Evolutionary conservation across 1,140 invertebrate genomes (phyloP).

Genomic region (Bombus affinis): DNA sequence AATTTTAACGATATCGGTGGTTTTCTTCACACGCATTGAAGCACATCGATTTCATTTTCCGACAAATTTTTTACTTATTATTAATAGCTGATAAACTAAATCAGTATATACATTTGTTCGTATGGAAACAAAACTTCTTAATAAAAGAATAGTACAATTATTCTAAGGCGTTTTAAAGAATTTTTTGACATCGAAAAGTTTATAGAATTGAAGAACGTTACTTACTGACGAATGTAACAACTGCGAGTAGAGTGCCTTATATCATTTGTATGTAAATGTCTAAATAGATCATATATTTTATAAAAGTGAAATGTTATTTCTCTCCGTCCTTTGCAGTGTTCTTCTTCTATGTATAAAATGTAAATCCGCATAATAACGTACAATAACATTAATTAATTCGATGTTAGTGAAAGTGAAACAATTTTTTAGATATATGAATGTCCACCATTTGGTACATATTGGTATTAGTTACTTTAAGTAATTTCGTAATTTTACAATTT

Average conservation of each 20-base stretch:
- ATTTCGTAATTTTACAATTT: neutral
- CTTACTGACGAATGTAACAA: conserved; percentile 48
- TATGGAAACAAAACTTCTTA: neutral
- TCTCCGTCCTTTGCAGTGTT: conserved; percentile 20
- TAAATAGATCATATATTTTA: conserved; percentile 59
- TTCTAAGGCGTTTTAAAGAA: neutral
- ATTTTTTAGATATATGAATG: too few species aligned
- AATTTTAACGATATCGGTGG: conserved; percentile 14
- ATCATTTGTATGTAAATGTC: conserved; percentile 35
- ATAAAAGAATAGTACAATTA: neutral
- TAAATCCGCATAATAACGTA: too few species aligned
- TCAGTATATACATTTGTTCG: neutral
- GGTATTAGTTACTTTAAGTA: neutral
- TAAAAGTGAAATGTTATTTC: conserved; percentile 11
- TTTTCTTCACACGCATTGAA: neutral
- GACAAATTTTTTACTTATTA: neutral
- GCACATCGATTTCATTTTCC: neutral
- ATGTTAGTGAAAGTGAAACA: too few species aligned
- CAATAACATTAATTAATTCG: too few species aligned
- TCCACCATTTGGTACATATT: too few species aligned
- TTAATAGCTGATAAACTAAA: neutral
- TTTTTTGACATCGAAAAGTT: conserved; percentile 20
- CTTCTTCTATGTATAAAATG: neutral
- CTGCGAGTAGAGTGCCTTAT: conserved; percentile 32
- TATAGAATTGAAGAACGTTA: conserved; percentile 4